Base-by-base conservation (phyloP, 2,113 vertebrate genomes). In the Malurus elegans region DNA sequence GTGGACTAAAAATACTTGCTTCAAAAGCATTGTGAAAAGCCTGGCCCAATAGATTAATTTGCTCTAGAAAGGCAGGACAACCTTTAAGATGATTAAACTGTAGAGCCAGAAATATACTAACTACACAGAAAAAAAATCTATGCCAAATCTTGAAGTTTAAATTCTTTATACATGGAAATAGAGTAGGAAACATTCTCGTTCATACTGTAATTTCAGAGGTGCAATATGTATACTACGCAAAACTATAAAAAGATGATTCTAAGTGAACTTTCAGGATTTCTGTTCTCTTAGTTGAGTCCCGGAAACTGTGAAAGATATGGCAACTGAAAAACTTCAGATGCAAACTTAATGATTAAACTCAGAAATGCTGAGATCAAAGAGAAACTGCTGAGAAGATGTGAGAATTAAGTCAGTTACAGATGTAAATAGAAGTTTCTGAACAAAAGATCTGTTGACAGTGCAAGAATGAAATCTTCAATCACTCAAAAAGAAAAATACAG, bases 341-440 rank as follows among this genome's bases (percentile, higher is more conserved):
- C 36, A 90, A 88, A 95, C 79, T 80, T 76, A 58, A 76, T 83
- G 24, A 88, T 94, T 94, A 94, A 93, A 88, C 51, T 70, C 79
- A 86, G 91, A 96, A 93, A 90, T 73, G 34, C 45, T 66, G 88
- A 93, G 64, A 94, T 93, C 85, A 93, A 90, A 95, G 79, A 85
- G 82, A 85, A 94, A 54, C 79, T 88, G 38, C 64, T 92, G 74
- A 54, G 64, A 83, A 94, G 83, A 86, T 70, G 62, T 62, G 75
- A 83, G 65, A 95, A 92, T 92, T 69, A 66, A 92, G 82, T 83
- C 90, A 58, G 85, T 94, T 93, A 75, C 79, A 86, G 58, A 88
- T 83, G 79, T 88, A 88, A 83, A 80, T 24, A 92, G 60, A 78
- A 48, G 60, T 66, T 94, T 86, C 82, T 88, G 60, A 86, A 57